Base-by-base conservation (phyloP, 2,113 vertebrate species). In the Rhinoderma darwinii region DNA sequence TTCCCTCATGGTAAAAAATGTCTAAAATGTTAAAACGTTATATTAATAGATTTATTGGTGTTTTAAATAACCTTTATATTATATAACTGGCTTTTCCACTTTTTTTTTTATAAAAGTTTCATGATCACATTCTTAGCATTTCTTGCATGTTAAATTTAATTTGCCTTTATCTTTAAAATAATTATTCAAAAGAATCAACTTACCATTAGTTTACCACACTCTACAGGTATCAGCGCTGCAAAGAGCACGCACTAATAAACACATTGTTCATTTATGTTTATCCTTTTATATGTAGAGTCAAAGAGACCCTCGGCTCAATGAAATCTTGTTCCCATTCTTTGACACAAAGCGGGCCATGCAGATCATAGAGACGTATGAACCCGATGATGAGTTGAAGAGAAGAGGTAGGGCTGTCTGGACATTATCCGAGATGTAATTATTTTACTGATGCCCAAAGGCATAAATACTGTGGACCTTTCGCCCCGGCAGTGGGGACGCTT, bases 251-350 rank as follows among this genome's bases (percentile, higher is more conserved):
- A 14, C 9, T 32, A 18, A 35, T 35, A 15, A 68, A 17, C 17
- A 25, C n/a, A 18, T 20, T 35, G 44, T 35, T 51, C 22, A 30
- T 54, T 35, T 54, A 6, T 77, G 20, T 30, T 0, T 92, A 93
- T 87, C 92, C 91, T 94, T 91, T 89, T 93, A 89, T 92, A 91
- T 89, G 90, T 93, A 99, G 98, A 97, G 98, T 91, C 98, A 99
- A 90, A 96, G 98, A 86, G 98, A 99, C 89, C 98, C 98, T 78
- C 95, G 98, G 79, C 93, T 99, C 92, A 99, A 99, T 84, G 98
- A 99, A 93, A 99, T 99, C 94, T 95, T 99, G 82, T 99, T 99
- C 91, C 98, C 98, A 1, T 99, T 99, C 92, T 99, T 98, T 90
- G 97, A 99, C 90, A 92, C 91, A 84, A 99, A 99, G 95, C 96